Conservation (phyloP, 1,140 invertebrate species). For the Zaprionus capensis region DNA sequence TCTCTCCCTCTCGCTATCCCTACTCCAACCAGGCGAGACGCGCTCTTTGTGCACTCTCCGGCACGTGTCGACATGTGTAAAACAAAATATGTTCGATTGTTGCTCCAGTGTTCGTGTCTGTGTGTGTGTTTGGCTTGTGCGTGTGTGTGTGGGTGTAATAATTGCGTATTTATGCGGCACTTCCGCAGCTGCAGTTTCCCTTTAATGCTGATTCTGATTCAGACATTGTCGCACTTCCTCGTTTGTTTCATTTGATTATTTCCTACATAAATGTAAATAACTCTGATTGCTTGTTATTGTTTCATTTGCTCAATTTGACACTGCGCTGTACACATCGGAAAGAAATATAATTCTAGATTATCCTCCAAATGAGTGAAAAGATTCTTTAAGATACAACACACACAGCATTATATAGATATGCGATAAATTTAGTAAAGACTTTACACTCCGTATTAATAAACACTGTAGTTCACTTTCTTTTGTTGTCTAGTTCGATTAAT, state of each 20-base stretch:
- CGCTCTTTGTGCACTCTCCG: conserved; percentile 18
- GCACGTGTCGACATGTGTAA: conserved; percentile 24
- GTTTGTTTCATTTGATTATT: conserved; percentile 46
- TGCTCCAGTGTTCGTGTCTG: background rate
- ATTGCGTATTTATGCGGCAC: conserved; percentile 62
- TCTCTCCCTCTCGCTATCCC: background rate
- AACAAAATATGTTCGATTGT: conserved; percentile 18
- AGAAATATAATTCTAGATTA: background rate
- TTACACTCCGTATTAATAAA: no score
- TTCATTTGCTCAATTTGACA: conserved; percentile 12
- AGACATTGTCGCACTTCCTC: conserved; percentile 38
- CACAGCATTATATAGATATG: no score
- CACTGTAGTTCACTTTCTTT: no score
- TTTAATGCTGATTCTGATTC: conserved; percentile 34
- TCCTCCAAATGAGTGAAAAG: background rate
- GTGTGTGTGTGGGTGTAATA: conserved; percentile 39
- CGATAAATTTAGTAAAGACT: no score
- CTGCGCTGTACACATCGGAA: conserved; percentile 7
- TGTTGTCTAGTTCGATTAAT: no score
- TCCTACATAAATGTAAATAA: conserved; percentile 35
- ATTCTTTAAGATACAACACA: background rate
- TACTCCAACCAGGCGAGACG: background rate
- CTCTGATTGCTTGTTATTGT: conserved; percentile 58
- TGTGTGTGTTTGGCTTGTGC: background rate
- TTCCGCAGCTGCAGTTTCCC: conserved; percentile 52